phyloP scores from a whole-genome alignment of 2,113 vertebrate species.

The Climacteris rufus region DNA sequence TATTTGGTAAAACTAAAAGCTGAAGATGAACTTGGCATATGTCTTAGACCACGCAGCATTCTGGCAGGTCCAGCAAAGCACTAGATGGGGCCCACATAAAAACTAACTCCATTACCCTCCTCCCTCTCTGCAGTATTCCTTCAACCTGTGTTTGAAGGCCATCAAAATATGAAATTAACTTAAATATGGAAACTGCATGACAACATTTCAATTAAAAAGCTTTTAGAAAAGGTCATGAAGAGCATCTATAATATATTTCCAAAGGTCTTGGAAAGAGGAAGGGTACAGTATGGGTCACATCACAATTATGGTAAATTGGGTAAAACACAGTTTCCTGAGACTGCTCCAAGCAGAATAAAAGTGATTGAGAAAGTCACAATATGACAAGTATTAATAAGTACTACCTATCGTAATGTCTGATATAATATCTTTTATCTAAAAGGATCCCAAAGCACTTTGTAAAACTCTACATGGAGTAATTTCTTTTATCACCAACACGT shows the following conservation, averaged over 20 bases:
- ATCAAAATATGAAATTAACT: constrained; percentile 28
- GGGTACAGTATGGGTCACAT: background rate
- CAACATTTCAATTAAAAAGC: constrained; percentile 56
- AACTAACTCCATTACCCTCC: background rate
- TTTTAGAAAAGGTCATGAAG: constrained; percentile 18
- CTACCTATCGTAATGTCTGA: background rate
- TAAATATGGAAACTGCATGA: constrained; percentile 2
- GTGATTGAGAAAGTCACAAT: constrained; percentile 49
- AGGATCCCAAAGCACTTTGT: constrained; percentile 29
- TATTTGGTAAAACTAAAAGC: background rate
- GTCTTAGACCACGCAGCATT: background rate
- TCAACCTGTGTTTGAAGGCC: background rate
- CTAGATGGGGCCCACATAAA: background rate
- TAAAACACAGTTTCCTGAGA: constrained; percentile 23
- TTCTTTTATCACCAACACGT: background rate
- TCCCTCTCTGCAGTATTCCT: background rate
- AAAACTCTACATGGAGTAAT: background rate
- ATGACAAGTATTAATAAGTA: constrained; percentile 32
- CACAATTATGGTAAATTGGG: constrained; percentile 5
- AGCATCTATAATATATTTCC: constrained; percentile 8
- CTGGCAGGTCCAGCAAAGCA: background rate
- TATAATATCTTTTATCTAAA: constrained; percentile 9
- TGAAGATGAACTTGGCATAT: background rate
- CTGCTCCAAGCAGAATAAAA: constrained; percentile 17
- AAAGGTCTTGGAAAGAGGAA: constrained; percentile 18